Conservation (phyloP, 2,797 vertebrate species). For the Champsocephalus esox region DNA sequence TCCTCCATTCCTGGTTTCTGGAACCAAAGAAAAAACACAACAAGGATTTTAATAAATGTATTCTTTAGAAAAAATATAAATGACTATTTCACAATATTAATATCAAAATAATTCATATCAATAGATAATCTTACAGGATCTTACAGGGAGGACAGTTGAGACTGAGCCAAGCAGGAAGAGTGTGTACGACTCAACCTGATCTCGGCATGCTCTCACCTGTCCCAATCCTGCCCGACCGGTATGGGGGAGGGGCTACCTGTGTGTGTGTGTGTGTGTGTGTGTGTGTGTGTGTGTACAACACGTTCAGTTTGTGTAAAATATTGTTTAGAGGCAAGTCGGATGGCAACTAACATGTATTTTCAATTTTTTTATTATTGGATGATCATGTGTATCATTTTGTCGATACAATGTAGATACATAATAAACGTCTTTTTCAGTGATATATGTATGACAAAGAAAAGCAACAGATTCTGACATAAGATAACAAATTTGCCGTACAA, state of each 20-base stretch:
- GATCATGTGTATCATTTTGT: background rate
- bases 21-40: conserved; percentile 30
- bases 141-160: conserved; percentile 46
- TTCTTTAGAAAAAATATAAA: background rate
- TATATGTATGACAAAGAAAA: no score
- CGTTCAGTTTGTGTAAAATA: conserved; percentile 7
- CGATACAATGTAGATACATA: no score
- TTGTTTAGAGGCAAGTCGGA: background rate
- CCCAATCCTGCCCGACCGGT: conserved; percentile 82
- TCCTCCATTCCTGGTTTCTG: conserved; percentile 92
- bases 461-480: no score
- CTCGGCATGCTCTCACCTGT: conserved; percentile 80
- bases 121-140: conserved; percentile 14
- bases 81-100: background rate
- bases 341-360: background rate
- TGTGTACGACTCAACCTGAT: conserved; percentile 56
- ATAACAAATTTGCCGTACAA: no score
- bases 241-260: conserved; percentile 71
- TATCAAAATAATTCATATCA: background rate
- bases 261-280: background rate
- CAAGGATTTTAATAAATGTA: background rate
- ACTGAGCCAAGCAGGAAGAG: conserved; percentile 31
- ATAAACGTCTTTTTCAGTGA: no score
- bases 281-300: no score
- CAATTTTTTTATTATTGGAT: no score